Evolutionary conservation across 2,888 invertebrate genomes (phyloP).

Genomic region (Erebia palarica): DNA sequence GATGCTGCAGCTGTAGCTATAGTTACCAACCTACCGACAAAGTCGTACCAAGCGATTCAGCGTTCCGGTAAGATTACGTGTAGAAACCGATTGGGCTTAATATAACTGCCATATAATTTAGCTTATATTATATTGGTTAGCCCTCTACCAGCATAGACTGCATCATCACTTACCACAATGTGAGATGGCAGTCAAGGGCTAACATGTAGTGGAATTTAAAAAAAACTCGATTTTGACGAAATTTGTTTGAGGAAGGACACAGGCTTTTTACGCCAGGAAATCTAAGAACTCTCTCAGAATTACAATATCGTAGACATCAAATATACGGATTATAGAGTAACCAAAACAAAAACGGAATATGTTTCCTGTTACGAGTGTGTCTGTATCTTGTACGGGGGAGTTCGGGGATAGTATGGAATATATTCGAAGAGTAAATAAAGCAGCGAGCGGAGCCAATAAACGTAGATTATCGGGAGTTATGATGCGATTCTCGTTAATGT

Average conservation of each 20-base stretch:
- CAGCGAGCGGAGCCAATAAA: slow-evolving; percentile 76
- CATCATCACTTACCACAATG: too few species aligned
- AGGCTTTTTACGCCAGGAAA: too few species aligned
- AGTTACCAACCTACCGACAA: background rate
- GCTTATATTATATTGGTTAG: too few species aligned
- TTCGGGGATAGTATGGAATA: slow-evolving; percentile 30
- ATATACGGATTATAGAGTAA: background rate
- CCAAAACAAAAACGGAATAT: slow-evolving; percentile 23
- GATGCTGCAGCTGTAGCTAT: too few species aligned
- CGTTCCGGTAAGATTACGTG: background rate
- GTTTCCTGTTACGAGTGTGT: slow-evolving; percentile 24
- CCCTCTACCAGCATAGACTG: too few species aligned
- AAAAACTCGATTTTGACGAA: too few species aligned
- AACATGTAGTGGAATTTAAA: too few species aligned
- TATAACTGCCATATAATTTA: too few species aligned
- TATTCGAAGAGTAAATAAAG: slow-evolving; percentile 54
- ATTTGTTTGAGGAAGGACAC: too few species aligned
- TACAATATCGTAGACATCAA: too few species aligned
- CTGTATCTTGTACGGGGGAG: slow-evolving; percentile 20
- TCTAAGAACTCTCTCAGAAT: too few species aligned
- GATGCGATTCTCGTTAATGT: slow-evolving; percentile 78
- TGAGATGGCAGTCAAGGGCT: too few species aligned
- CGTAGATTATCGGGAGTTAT: slow-evolving; percentile 81
- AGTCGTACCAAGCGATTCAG: background rate
- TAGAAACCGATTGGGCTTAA: background rate